phyloP scores from a whole-genome alignment of 2,797 vertebrate species.

The Clarias laeviceps region DNA sequence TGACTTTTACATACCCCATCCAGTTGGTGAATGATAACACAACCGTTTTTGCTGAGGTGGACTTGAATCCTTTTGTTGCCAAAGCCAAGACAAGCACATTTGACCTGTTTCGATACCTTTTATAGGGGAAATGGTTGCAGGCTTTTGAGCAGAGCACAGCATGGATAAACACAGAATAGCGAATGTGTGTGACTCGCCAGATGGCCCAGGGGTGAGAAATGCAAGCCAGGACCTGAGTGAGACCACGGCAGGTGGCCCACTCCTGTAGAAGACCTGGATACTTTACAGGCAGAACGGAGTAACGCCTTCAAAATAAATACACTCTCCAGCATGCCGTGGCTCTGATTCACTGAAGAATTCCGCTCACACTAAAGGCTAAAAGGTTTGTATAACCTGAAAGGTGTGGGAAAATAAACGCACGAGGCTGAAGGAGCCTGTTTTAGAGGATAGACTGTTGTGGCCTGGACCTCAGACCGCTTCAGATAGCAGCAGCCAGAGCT shows the following conservation, averaged over 20 bases:
- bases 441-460: slow-evolving; percentile 18
- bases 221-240: slow-evolving; percentile 36
- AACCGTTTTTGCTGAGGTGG: slow-evolving; percentile 17
- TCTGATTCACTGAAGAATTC: slow-evolving; percentile 28
- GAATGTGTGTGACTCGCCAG: slow-evolving; percentile 32
- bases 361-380: slow-evolving; percentile 21
- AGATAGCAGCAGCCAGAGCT: slow-evolving; percentile 17
- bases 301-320: slow-evolving; percentile 55
- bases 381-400: slow-evolving; percentile 48
- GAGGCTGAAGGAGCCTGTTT: slow-evolving; percentile 12
- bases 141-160: slow-evolving; percentile 20
- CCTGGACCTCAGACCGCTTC: slow-evolving; percentile 5
- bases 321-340: background rate
- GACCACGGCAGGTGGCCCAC: slow-evolving; percentile 40
- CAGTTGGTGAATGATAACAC: slow-evolving; percentile 12
- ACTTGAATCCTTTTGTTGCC: slow-evolving; percentile 16
- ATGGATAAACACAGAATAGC: slow-evolving; percentile 47
- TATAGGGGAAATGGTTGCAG: slow-evolving; percentile 23
- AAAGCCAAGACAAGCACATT: slow-evolving; percentile 39
- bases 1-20: background rate
- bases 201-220: slow-evolving; percentile 6
- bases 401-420: slow-evolving; percentile 55
- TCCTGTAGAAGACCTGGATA: slow-evolving; percentile 31
- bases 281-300: slow-evolving; percentile 28
- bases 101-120: slow-evolving; percentile 28